Conservation (phyloP, 2,797 vertebrate genomes). For the Balearica regulorum region DNA sequence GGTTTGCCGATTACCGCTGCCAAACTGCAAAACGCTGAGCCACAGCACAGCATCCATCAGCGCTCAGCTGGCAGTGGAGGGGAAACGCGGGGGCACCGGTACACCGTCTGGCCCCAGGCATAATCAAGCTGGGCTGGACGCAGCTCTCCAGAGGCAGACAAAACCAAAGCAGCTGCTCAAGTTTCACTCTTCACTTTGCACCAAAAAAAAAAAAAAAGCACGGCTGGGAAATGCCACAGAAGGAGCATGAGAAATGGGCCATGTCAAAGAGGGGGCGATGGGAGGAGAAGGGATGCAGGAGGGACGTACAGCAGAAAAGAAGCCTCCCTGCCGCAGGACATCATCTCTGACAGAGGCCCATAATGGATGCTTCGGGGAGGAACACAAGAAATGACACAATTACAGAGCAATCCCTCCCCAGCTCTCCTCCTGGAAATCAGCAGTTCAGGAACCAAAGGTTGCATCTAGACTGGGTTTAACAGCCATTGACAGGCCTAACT, state of each 20-base stretch:
- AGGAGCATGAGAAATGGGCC: neutral
- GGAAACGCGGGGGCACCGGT: accelerated
- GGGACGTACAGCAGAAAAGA: neutral
- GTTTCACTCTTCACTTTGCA: neutral
- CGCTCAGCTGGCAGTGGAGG: neutral
- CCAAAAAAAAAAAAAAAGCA: neutral
- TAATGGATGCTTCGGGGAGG: neutral
- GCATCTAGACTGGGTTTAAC: neutral
- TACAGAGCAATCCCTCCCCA: neutral
- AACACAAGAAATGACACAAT: neutral
- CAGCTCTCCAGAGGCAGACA: neutral
- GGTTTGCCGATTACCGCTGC: neutral
- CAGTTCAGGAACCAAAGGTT: neutral
- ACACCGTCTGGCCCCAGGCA: neutral
- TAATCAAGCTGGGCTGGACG: neutral
- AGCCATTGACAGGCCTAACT: neutral
- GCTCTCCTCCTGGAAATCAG: neutral
- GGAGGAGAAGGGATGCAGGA: neutral
- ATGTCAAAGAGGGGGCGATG: accelerated
- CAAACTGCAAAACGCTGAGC: neutral
- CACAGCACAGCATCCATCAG: neutral
- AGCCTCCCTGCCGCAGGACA: neutral
- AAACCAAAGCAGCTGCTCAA: neutral
- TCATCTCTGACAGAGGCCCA: neutral
- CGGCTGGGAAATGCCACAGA: neutral